Evolutionary conservation across 1,140 invertebrate genomes (phyloP), one percentile per base, ranked within the genome.

Genomic region (Leptinotarsa defecta): DNA sequence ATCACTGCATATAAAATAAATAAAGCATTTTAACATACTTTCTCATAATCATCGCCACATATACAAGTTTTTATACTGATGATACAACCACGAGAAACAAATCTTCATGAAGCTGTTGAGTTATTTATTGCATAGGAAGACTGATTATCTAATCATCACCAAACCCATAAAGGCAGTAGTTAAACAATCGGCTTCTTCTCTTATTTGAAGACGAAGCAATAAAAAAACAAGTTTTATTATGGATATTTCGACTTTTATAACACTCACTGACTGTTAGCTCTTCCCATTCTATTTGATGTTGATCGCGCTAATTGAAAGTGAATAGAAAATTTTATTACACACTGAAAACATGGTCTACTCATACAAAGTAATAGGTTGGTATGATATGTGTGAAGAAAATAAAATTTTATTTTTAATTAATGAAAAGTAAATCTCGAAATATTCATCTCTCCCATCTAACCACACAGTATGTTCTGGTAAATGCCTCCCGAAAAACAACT

Each of bases 121-220:
- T 57, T 57, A 19, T 57, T 57, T 57, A 57, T 57, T 17, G n/a
- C 52, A n/a, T 57, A 15, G 52, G n/a, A 57, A 57, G 52, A 57
- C 4, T 17, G 52, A 57, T 57, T 57, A 57, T 57, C 52, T 57
- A 57, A 57, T 57, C 52, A 57, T 57, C 52, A 57, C 52, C 52
- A 57, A 19, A 57, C 15, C 52, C 52, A 57, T 57, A 57, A 57
- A 57, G n/a, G 3, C 52, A 19, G 52, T 19, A 57, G 13, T 57
- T 57, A 57, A 57, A 57, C n/a, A 57, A 17, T 57, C 52, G 52
- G 17, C 52, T 57, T 57, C 52, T 57, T 57, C 17, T 57, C 52
- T 57, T 19, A 57, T 57, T 57, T 57, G 52, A 57, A n/a, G 52
- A 57, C 52, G 52, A 4, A 19, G 52, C n/a, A 57, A 57, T 57